Conservation (phyloP, 2,888 invertebrate genomes). For the Pinctada fucata region DNA sequence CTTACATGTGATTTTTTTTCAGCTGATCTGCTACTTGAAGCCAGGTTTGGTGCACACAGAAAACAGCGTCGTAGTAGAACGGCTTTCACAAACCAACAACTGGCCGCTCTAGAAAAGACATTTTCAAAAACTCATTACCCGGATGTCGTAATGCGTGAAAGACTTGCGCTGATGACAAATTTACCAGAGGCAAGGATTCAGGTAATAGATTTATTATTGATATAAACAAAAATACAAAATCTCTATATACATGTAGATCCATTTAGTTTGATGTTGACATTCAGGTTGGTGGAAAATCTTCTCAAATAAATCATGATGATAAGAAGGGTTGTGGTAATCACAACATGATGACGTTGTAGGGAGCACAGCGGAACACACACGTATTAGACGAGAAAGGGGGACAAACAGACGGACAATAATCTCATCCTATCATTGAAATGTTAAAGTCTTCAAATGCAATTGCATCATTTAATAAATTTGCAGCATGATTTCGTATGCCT, state of each 20-base stretch:
- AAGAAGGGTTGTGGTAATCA: too few species aligned
- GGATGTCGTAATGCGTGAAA: constrained; percentile 78
- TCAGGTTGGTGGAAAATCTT: not conserved
- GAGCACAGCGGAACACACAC: too few species aligned
- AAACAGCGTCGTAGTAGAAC: constrained; percentile 78
- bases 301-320: too few species aligned
- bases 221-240: not conserved
- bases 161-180: constrained; percentile 78
- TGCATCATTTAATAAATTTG: too few species aligned
- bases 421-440: too few species aligned
- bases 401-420: too few species aligned
- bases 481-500: too few species aligned
- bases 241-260: not conserved
- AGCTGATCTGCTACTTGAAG: constrained; percentile 74
- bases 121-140: constrained; percentile 79
- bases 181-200: constrained; percentile 79
- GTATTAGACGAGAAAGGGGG: too few species aligned
- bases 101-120: constrained; percentile 77
- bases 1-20: not conserved
- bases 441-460: too few species aligned
- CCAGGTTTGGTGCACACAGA: constrained; percentile 73
- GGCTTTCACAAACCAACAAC: constrained; percentile 78
- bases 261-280: not conserved
- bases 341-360: too few species aligned
- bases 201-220: constrained; percentile 56